Base-by-base conservation (phyloP, 2,113 vertebrate species). In the Sialia sialis region DNA sequence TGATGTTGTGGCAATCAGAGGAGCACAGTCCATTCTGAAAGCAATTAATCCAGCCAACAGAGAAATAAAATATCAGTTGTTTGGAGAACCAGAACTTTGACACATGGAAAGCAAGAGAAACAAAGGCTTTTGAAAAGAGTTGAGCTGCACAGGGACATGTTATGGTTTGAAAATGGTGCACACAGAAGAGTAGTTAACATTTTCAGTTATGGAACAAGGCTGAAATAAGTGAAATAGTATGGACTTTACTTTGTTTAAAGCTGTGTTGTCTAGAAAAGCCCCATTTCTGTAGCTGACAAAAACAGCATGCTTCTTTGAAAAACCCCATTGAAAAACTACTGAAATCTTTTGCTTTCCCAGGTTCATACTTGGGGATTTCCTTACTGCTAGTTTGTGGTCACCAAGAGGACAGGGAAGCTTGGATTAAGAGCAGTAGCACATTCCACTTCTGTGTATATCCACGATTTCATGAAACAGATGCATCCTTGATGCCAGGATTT, bases 31-130 rank as follows among this genome's bases (percentile, higher is more conserved):
- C 76, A 44, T 94, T 91, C 84, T 93, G 58, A 67, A 91, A 94
- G 39, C 29, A 96, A 96, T 95, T 93, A 97, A 97, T 95, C 59
- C 88, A 92, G 70, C 49, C 60, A 93, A 87, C 30, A 82, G 85
- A 95, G 62, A 96, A 94, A 91, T 75, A 88, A 93, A 84, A 84
- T 80, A 68, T 91, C 64, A 25, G 52, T 68, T 91, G 38, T 80
- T 62, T 87, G 39, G 68, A 63, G 68, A 38, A 66, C 0, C 4
- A 76, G 41, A 93, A 89, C n/a, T 85, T 76, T 10, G 13, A 84
- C 63, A 70, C 44, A 80, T 0, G 0, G 73, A 81, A 83, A 84
- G 72, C 18, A 29, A 80, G 21, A 51, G 43, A 44, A 78, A 91
- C n/a, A 89, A 90, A 90, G 20, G 36, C 22, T 77, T 79, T 46